These are phyloP conservation scores for Kradibia gibbosae DNA, from an alignment of 1,140 invertebrate genomes.

Conservation along the genomic window DNA sequence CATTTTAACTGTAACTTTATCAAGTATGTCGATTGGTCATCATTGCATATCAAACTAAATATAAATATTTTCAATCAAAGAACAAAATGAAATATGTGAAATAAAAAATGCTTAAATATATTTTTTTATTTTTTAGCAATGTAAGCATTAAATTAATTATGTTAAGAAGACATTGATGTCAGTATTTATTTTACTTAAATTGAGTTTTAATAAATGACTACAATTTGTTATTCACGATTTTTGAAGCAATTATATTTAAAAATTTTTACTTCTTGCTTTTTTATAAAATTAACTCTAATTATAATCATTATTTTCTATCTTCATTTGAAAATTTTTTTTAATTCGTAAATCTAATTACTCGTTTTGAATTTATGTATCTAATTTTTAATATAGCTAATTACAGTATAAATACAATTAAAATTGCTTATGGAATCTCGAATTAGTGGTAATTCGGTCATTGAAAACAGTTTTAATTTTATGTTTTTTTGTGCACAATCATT, in stretches of 20 bases:
- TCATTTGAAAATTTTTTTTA: no score
- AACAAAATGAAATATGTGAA: neutral
- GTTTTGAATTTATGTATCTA: no score
- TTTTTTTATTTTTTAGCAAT: neutral
- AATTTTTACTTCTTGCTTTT: no score
- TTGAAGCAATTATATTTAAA: neutral
- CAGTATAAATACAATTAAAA: neutral
- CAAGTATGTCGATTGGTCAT: neutral
- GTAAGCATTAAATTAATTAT: neutral
- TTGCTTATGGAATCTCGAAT: no score
- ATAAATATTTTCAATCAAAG: no score
- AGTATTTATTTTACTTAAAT: neutral
- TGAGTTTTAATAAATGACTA: neutral
- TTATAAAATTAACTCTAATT: no score
- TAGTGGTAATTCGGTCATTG: no score
- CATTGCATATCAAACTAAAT: no score
- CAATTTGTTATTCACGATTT: neutral
- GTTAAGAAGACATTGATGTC: neutral
- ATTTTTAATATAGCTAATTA: neutral
- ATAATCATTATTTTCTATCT: no score
- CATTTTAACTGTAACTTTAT: neutral
- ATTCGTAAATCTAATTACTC: no score
- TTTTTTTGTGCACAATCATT: neutral
- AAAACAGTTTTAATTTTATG: conserved; percentile 2
- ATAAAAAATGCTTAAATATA: neutral